Conservation (phyloP, 2,888 invertebrate species). For the Balanococcus diminutus region DNA sequence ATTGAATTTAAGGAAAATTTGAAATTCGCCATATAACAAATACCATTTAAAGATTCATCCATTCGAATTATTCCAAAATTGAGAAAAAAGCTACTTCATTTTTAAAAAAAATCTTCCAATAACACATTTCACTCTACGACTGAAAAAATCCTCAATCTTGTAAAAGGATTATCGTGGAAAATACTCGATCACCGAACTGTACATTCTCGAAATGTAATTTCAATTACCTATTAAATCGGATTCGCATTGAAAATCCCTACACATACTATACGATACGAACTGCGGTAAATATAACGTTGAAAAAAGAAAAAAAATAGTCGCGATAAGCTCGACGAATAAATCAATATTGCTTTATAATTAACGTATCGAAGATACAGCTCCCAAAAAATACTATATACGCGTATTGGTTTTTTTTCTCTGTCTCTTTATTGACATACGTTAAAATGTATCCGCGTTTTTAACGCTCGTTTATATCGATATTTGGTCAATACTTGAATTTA, state of each 20-base stretch:
- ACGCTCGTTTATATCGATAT: background rate
- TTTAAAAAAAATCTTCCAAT: background rate
- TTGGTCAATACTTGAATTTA: constrained; percentile 40
- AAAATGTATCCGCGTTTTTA: constrained; percentile 39
- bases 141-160: background rate
- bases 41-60: background rate
- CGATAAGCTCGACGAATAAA: background rate
- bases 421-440: constrained; percentile 5
- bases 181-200: too few species aligned
- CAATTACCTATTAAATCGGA: background rate
- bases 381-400: background rate
- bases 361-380: background rate
- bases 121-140: background rate
- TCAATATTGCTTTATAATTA: constrained; percentile 22
- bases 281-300: background rate
- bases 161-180: background rate
- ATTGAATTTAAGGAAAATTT: too few species aligned
- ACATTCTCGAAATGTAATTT: background rate
- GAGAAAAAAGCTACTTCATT: background rate
- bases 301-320: background rate
- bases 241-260: background rate
- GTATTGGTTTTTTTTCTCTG: background rate
- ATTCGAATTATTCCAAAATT: background rate
- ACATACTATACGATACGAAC: background rate
- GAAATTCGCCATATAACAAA: too few species aligned